Evolutionary conservation across 23 tunicate species (phyloP).

Genomic region (Oikopleura dioica): DNA sequence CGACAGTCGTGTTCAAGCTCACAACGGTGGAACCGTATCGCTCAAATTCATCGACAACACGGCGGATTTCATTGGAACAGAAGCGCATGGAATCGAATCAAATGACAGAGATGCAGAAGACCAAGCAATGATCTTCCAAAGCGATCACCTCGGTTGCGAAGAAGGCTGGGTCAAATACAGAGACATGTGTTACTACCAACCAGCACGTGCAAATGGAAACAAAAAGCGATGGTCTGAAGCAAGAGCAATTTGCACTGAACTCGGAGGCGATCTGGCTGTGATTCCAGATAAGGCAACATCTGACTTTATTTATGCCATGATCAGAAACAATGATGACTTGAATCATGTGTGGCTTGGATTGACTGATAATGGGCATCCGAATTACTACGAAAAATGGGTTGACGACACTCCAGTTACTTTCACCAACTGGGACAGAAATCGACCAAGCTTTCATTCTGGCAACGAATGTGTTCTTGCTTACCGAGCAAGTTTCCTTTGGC

Average conservation of each 20-base stretch:
- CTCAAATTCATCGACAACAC: conserved; percentile 25
- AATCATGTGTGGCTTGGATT: conserved; percentile 7
- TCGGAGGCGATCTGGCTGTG: conserved; percentile 31
- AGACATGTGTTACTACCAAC: conserved; percentile 58
- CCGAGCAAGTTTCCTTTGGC: not conserved
- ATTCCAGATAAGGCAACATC: conserved; percentile 18
- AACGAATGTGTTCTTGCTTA: not conserved
- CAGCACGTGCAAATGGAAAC: conserved; percentile 15
- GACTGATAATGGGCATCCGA: not conserved
- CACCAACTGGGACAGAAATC: not conserved
- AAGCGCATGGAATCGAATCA: conserved; percentile 50
- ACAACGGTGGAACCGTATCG: conserved; percentile 58
- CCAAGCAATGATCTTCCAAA: conserved; percentile 4
- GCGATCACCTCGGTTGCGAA: conserved; percentile 68
- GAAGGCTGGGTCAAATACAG: conserved; percentile 55
- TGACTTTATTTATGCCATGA: conserved; percentile 1
- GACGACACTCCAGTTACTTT: conserved; percentile 9
- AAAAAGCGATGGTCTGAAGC: conserved; percentile 37
- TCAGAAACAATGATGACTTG: not conserved
- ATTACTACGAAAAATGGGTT: conserved; percentile 2
- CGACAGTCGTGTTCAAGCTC: conserved; percentile 21
- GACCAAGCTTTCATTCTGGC: not conserved
- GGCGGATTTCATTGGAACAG: conserved; percentile 22
- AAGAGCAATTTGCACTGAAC: conserved; percentile 31
- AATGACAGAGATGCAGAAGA: conserved; percentile 16